Percentiles rank a stretch among this genome's conserved stretches.
Conservation (phyloP, 2,797 vertebrate genomes). For the Halcyon chelicuti region DNA sequence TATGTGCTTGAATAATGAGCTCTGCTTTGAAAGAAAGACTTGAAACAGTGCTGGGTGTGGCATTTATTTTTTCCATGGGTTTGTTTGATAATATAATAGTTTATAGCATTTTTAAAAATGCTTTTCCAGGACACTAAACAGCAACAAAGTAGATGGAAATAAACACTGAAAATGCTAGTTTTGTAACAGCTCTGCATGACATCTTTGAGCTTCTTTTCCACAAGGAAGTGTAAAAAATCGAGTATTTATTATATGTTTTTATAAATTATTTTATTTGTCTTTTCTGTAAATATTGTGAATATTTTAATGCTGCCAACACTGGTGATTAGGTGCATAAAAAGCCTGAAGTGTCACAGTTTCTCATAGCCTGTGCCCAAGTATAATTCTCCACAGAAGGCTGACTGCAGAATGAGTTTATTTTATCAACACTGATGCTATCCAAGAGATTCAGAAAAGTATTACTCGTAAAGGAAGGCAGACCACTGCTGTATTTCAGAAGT, state of each 20-base stretch:
- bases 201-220: slow-evolving; percentile 1
- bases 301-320: neutral
- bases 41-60: slow-evolving; percentile 11
- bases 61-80: neutral
- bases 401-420: neutral
- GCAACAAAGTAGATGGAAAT: neutral
- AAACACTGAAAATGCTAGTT: neutral
- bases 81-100: neutral
- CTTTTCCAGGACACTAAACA: neutral
- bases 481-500: neutral
- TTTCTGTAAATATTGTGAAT: slow-evolving; percentile 1
- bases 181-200: slow-evolving; percentile 13
- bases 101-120: neutral
- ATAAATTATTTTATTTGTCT: neutral
- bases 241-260: slow-evolving; percentile 24
- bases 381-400: neutral
- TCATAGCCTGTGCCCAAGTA: neutral
- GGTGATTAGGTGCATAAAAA: neutral
- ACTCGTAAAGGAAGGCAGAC: neutral
- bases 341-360: neutral
- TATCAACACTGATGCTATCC: neutral
- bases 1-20: neutral
- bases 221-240: neutral
- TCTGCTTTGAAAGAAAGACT: neutral
- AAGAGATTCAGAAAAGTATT: neutral